Percentiles rank a stretch among this genome's conserved stretches.
Evolutionary conservation across 2,113 vertebrate genomes (phyloP).

Genomic region (Pangasianodon hypophthalmus): DNA sequence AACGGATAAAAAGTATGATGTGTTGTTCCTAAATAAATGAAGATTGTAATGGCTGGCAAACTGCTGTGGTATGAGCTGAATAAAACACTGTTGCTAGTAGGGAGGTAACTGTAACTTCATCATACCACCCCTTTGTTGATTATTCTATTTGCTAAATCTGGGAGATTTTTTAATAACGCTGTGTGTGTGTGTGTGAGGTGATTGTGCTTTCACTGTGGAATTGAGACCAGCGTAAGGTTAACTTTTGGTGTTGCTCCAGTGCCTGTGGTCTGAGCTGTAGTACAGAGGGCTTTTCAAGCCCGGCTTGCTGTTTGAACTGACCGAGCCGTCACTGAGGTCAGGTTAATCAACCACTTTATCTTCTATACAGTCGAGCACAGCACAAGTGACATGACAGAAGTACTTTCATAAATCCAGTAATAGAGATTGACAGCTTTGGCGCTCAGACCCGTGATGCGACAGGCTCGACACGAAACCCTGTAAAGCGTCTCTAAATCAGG

Average conservation of each 20-base stretch:
- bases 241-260: neutral
- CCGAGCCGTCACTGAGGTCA: neutral
- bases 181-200: no score
- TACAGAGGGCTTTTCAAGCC: neutral
- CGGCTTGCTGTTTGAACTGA: neutral
- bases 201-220: neutral
- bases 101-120: no score
- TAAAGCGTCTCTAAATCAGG: neutral
- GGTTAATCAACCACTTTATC: neutral
- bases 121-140: no score
- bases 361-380: neutral
- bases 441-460: neutral
- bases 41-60: no score
- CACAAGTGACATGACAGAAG: neutral
- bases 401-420: neutral
- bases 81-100: no score
- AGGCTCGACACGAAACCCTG: neutral
- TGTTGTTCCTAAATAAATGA: no score
- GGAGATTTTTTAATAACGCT: no score
- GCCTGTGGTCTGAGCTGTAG: neutral
- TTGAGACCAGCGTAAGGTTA: neutral
- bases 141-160: no score
- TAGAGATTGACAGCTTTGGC: neutral
- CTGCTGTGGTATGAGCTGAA: no score
- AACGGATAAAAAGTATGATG: no score